phyloP scores from a whole-genome alignment of 2,888 invertebrate species.

The Sinohyriopsis cumingii region DNA sequence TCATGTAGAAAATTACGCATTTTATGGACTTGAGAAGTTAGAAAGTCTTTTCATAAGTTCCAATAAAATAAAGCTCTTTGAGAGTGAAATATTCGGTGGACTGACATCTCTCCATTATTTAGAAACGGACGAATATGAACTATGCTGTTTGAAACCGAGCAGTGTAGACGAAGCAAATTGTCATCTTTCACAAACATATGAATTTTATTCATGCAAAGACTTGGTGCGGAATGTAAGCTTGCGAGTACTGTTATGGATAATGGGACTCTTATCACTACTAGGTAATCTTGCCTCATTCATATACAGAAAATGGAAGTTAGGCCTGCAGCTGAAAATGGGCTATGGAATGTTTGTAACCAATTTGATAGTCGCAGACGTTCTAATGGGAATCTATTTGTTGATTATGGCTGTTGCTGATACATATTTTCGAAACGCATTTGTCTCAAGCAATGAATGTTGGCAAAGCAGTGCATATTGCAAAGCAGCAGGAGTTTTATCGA shows the following conservation, averaged over 20 bases:
- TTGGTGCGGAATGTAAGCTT: slow-evolving; percentile 34
- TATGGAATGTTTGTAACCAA: slow-evolving; percentile 32
- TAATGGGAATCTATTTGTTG: slow-evolving; percentile 15
- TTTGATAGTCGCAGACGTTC: slow-evolving; percentile 23
- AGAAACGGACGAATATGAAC: slow-evolving; percentile 12
- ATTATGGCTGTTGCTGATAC: slow-evolving; percentile 40
- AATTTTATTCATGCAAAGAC: slow-evolving; percentile 46
- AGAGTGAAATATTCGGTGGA: slow-evolving; percentile 19
- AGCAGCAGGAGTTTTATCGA: too few relatives aligned
- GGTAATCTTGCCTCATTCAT: slow-evolving; percentile 33
- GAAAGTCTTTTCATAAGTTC: slow-evolving; percentile 16
- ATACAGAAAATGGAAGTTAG: slow-evolving; percentile 5
- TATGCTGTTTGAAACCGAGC: too few relatives aligned
- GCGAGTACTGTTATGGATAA: slow-evolving; percentile 31
- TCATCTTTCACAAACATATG: slow-evolving; percentile 26
- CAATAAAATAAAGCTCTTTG: slow-evolving; percentile 22
- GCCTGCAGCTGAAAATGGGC: slow-evolving; percentile 15
- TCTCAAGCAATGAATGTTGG: too few relatives aligned
- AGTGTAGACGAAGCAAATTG: slow-evolving; percentile 5
- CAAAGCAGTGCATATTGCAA: too few relatives aligned
- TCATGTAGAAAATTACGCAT: not conserved
- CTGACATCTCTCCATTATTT: slow-evolving; percentile 8
- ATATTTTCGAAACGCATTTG: too few relatives aligned
- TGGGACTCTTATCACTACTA: slow-evolving; percentile 27
- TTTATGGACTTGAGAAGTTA: slow-evolving; percentile 2